phyloP scores from a whole-genome alignment of 1,140 invertebrate species.

The Trissolcus basalis region DNA sequence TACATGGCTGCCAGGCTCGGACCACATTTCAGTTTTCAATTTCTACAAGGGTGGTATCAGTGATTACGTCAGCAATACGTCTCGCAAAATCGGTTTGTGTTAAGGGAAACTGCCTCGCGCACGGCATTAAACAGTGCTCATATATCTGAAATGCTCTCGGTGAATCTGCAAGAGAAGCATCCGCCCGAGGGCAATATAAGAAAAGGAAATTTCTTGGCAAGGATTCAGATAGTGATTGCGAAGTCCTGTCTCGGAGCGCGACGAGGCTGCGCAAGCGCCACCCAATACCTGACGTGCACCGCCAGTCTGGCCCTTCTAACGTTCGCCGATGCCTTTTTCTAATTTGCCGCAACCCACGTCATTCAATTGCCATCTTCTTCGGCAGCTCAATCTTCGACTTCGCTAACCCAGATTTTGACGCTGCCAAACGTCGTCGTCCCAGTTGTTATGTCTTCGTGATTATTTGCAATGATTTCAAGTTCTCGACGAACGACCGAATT shows the following conservation, averaged over 20 bases:
- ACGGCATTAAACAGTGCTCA: constrained; percentile 51
- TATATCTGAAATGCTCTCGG: constrained; percentile 45
- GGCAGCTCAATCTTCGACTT: background rate
- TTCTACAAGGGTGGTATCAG: constrained; percentile 54
- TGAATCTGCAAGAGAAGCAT: constrained; percentile 57
- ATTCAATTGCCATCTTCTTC: constrained; percentile 28
- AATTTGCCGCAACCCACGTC: constrained; percentile 19
- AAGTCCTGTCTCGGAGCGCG: constrained; percentile 71
- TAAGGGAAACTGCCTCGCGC: constrained; percentile 62
- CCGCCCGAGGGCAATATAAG: constrained; percentile 44
- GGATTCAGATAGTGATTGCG: constrained; percentile 74
- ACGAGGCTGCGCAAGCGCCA: constrained; percentile 58
- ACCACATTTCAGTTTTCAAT: too few relatives aligned
- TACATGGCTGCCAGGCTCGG: too few relatives aligned
- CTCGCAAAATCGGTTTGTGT: constrained; percentile 62
- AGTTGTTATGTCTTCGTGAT: constrained; percentile 16
- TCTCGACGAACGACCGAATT: constrained; percentile 32
- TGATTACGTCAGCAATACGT: constrained; percentile 66
- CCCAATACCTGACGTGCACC: constrained; percentile 28
- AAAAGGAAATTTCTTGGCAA: constrained; percentile 67
- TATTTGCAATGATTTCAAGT: constrained; percentile 28
- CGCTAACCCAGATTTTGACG: background rate
- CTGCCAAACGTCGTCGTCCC: constrained; percentile 2
- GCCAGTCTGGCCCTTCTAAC: background rate
- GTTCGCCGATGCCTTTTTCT: constrained; percentile 21